These are phyloP conservation scores for Loripinus fragilis DNA, from an alignment of 2,888 invertebrate species.

Conservation along the genomic window DNA sequence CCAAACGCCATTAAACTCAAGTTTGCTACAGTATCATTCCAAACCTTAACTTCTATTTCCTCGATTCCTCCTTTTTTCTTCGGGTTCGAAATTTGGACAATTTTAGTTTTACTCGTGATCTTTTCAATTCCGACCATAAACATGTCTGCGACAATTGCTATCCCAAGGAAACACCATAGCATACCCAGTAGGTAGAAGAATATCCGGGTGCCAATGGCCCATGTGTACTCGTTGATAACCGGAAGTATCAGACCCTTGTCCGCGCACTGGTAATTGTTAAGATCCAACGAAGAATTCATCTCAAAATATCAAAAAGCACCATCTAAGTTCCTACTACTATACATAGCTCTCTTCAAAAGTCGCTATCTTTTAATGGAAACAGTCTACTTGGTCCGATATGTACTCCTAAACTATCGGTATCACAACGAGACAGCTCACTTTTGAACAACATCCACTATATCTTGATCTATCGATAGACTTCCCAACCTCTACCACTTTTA, in stretches of 20 bases:
- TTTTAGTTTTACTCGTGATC: constrained; percentile 85
- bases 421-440: no score
- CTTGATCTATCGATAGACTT: no score
- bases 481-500: no score
- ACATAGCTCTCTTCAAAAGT: no score
- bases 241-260: constrained; percentile 84
- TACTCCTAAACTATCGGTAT: no score
- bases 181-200: constrained; percentile 85
- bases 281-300: constrained; percentile 51
- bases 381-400: no score
- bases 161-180: constrained; percentile 86
- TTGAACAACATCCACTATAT: no score
- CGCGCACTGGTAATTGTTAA: constrained; percentile 69
- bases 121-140: constrained; percentile 87
- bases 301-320: no score
- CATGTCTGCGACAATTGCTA: constrained; percentile 86
- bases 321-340: no score
- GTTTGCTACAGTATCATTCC: constrained; percentile 87
- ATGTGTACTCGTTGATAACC: constrained; percentile 84
- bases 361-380: no score
- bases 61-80: constrained; percentile 71
- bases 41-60: constrained; percentile 85
- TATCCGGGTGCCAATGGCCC: constrained; percentile 83
- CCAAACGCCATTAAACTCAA: constrained; percentile 86
- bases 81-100: constrained; percentile 80